These are phyloP conservation scores for Lepus oiostolus DNA, from an alignment of 2,797 vertebrate genomes.

Conservation along the genomic window DNA sequence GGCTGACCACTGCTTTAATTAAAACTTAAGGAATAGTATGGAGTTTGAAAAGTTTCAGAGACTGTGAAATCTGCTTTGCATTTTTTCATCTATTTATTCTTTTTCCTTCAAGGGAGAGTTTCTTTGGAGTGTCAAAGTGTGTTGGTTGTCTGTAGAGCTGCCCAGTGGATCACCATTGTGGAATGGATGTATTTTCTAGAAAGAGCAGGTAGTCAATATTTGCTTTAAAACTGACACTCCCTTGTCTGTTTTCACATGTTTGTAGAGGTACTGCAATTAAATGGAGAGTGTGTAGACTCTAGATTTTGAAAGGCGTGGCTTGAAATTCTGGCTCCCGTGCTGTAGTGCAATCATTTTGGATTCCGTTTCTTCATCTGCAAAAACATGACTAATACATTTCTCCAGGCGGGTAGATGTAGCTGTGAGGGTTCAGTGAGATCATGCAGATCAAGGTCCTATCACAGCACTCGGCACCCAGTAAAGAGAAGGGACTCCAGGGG, in stretches of 20 bases:
- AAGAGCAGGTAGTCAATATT: neutral
- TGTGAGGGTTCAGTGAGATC: constrained; percentile 3
- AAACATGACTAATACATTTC: neutral
- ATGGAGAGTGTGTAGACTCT: neutral
- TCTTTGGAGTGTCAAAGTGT: neutral
- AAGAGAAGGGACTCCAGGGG: neutral
- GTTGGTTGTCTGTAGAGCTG: neutral
- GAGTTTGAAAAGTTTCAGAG: constrained; percentile 42
- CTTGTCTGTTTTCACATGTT: neutral
- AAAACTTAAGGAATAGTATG: neutral
- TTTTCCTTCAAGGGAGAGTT: neutral
- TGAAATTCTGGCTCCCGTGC: neutral
- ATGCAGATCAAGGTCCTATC: neutral
- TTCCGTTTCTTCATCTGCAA: neutral
- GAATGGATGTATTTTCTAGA: neutral
- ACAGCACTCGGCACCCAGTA: neutral
- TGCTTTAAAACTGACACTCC: neutral
- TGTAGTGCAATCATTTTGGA: neutral
- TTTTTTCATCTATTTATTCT: neutral
- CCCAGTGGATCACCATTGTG: neutral
- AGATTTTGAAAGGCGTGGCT: neutral
- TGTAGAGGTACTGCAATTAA: neutral
- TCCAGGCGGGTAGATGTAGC: neutral
- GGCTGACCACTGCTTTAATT: neutral
- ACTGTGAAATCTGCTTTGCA: neutral